Base-by-base conservation (phyloP, 1,140 invertebrate genomes). In the Lasaia peninsularis region DNA sequence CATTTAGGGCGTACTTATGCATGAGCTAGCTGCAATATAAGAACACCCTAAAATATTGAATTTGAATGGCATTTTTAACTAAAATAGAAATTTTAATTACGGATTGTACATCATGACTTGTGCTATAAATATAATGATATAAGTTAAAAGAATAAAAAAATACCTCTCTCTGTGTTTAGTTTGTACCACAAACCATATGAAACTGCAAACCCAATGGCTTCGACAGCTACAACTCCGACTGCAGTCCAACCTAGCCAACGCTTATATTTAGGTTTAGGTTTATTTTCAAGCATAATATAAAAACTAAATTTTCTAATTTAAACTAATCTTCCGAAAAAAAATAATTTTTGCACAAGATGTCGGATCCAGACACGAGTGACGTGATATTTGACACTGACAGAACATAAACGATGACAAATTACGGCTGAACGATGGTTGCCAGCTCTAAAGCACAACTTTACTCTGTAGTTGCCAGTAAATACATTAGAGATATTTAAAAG, bases 161-260 rank as follows among this genome's bases (percentile, higher is more conserved):
- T 78, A 92, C 92, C 92, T 88, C 91, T 84, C 67, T 92, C 89
- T 49, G 90, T 91, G 69, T 93, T 93, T 64, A 92, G 82, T 81
- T 89, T 92, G 71, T 90, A 88, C 87, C 91, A 93, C 57, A 92
- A 64, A 50, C 84, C 90, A 80, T 92, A 93, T 24, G 88, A 89
- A 11, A 80, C 86, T 10, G 86, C 88, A 74, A 93, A 90, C 48
- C 77, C 86, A 53, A 89, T 58, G 11, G 84, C 89, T 84, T 93
- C 92, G 9, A 85, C 62, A 14, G 91, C 78, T 69, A 92, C 88
- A 8, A 92, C 60, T 49, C 85, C 74, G 60, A 89, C 86, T 35
- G 89, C 85, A 67, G 90, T 83, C 56, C 75, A 69, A 66, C 87
- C 89, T 33, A 92, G 70, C 63, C 89, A 88, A 78, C 79, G 90